phyloP scores from a whole-genome alignment of 2,113 vertebrate species.

The Pipa parva region DNA sequence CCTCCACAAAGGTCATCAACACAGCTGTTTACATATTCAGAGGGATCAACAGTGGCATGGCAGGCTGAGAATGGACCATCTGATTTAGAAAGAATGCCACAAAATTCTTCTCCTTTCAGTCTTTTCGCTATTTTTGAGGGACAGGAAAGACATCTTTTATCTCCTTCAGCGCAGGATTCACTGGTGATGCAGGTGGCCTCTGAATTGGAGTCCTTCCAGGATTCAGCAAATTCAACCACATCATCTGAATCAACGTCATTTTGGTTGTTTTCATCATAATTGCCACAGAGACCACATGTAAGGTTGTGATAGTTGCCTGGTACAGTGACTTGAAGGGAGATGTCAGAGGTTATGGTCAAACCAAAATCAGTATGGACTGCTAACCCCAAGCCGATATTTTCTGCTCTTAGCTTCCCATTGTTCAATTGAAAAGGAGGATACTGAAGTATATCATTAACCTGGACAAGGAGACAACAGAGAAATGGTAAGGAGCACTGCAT shows the following conservation, averaged over 20 bases:
- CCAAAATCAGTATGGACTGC: conserved; percentile 48
- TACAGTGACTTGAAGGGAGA: conserved; percentile 45
- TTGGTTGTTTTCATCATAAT: conserved; percentile 59
- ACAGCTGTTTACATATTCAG: conserved; percentile 57
- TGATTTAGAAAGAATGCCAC: conserved; percentile 50
- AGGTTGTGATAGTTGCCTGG: conserved; percentile 47
- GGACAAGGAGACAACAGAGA: not conserved
- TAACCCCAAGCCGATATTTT: conserved; percentile 15
- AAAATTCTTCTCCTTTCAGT: conserved; percentile 44
- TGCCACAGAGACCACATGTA: conserved; percentile 59
- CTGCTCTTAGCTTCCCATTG: conserved; percentile 30
- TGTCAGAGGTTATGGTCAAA: conserved; percentile 47
- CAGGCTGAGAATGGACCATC: conserved; percentile 57
- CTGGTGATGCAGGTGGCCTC: conserved; percentile 35
- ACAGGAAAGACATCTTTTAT: conserved; percentile 44
- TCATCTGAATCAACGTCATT: conserved; percentile 32
- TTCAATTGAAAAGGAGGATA: conserved; percentile 47
- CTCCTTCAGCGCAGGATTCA: conserved; percentile 19
- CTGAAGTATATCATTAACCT: conserved; percentile 58
- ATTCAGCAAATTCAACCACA: conserved; percentile 50
- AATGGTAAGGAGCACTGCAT: too few relatives aligned
- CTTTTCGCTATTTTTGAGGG: conserved; percentile 30
- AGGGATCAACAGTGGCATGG: conserved; percentile 52
- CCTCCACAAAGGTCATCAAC: conserved; percentile 58
- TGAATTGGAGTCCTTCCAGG: conserved; percentile 57